phyloP scores from a whole-genome alignment of 2,888 invertebrate genomes.

The Lobophora halterata region DNA sequence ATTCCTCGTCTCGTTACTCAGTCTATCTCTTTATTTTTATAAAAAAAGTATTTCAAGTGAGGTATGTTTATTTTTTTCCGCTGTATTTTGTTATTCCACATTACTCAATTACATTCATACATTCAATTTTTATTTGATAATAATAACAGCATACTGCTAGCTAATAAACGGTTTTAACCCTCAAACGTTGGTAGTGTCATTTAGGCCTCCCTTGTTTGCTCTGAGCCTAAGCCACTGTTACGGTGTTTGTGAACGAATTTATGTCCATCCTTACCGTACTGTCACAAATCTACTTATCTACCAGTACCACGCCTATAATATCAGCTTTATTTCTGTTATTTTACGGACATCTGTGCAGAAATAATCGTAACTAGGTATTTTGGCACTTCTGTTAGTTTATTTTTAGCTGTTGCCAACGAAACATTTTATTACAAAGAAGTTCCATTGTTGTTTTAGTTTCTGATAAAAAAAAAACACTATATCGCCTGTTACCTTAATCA shows the following conservation, averaged over 20 bases:
- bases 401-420: no score
- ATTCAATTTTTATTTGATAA: constrained; percentile 29
- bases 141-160: constrained; percentile 46
- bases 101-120: constrained; percentile 4
- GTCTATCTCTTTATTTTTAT: no score
- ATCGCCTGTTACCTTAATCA: no score
- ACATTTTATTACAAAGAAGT: no score
- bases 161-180: constrained; percentile 63
- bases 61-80: neutral
- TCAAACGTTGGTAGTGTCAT: constrained; percentile 56
- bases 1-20: no score
- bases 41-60: no score
- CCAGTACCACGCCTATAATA: constrained; percentile 66
- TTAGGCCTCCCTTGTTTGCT: constrained; percentile 67
- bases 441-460: no score
- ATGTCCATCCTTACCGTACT: constrained; percentile 67
- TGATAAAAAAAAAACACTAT: no score
- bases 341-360: constrained; percentile 52
- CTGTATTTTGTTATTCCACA: neutral
- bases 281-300: constrained; percentile 80
- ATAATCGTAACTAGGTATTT: constrained; percentile 4
- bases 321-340: constrained; percentile 35
- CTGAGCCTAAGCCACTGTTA: constrained; percentile 75
- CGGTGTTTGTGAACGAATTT: constrained; percentile 75
- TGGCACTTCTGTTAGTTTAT: neutral